A percentile compares a stretch with the other conserved stretches of the same genome.
phyloP scores from a whole-genome alignment of 2,113 vertebrate species.

The Raja brachyura region DNA sequence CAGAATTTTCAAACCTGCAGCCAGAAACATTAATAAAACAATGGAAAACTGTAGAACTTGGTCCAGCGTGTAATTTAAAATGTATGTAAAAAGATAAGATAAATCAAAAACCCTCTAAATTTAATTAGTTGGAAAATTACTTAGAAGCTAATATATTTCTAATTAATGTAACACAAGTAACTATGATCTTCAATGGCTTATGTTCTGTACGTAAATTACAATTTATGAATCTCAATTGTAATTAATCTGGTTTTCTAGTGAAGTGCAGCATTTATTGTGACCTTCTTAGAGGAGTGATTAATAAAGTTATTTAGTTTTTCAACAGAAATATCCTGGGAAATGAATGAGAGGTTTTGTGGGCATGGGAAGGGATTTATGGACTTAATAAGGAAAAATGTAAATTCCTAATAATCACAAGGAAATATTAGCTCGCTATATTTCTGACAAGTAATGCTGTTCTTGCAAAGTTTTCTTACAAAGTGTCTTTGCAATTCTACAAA shows the following conservation, averaged over 20 bases:
- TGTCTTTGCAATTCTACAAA: too few relatives aligned
- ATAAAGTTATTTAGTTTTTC: constrained; percentile 1
- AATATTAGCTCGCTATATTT: not conserved
- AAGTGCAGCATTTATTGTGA: not conserved
- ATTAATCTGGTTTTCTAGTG: not conserved
- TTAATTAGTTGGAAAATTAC: not conserved
- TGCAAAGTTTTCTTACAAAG: not conserved
- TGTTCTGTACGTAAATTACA: not conserved
- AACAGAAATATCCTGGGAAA: not conserved
- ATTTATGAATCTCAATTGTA: constrained; percentile 17
- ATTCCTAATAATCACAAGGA: not conserved
- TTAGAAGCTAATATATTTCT: not conserved
- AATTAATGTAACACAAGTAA: constrained; percentile 13
- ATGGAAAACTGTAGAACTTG: not conserved
- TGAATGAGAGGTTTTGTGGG: not conserved
- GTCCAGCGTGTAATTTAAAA: not conserved
- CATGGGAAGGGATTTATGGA: not conserved
- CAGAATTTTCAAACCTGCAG: not conserved
- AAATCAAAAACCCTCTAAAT: not conserved
- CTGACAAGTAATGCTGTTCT: not conserved
- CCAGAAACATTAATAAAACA: not conserved
- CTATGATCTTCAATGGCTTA: not conserved
- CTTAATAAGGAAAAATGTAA: not conserved
- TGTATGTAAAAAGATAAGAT: not conserved
- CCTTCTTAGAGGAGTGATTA: not conserved